Conservation (phyloP, 2,113 vertebrate species). For the Xyrauchen texanus region DNA sequence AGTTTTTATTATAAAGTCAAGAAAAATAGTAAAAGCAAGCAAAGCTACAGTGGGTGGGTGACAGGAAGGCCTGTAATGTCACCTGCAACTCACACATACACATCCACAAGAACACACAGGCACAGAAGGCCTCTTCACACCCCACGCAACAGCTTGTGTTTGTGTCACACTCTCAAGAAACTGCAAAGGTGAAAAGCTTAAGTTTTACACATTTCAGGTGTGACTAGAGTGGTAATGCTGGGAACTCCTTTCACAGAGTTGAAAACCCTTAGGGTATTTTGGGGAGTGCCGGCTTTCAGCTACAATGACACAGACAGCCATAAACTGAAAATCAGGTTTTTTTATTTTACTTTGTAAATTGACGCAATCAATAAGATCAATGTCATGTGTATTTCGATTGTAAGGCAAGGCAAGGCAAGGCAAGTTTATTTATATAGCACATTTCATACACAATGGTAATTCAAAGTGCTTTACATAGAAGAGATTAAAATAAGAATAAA, state of each 20-base stretch:
- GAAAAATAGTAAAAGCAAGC: not conserved
- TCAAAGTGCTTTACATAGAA: too few species aligned
- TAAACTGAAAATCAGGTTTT: constrained; percentile 16
- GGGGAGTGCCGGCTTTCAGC: not conserved
- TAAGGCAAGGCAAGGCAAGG: too few species aligned
- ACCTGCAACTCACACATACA: constrained; percentile 3
- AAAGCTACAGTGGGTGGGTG: not conserved
- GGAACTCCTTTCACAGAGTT: not conserved
- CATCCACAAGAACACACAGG: not conserved
- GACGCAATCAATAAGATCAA: constrained; percentile 1
- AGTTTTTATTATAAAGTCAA: not conserved
- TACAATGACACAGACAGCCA: constrained; percentile 2
- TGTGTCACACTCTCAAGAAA: not conserved
- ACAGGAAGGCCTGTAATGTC: constrained; percentile 4
- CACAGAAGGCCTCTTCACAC: not conserved
- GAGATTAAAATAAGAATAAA: too few species aligned
- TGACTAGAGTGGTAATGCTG: not conserved
- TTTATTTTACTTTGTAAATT: not conserved
- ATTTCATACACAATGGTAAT: too few species aligned
- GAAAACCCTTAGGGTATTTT: not conserved
- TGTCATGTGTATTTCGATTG: too few species aligned
- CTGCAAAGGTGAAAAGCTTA: not conserved
- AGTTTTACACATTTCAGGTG: constrained; percentile 10
- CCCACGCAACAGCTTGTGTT: not conserved
- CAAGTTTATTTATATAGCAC: too few species aligned